These are phyloP conservation scores for Brachionus rubens DNA, from an alignment of 1,140 invertebrate species.

Conservation along the genomic window DNA sequence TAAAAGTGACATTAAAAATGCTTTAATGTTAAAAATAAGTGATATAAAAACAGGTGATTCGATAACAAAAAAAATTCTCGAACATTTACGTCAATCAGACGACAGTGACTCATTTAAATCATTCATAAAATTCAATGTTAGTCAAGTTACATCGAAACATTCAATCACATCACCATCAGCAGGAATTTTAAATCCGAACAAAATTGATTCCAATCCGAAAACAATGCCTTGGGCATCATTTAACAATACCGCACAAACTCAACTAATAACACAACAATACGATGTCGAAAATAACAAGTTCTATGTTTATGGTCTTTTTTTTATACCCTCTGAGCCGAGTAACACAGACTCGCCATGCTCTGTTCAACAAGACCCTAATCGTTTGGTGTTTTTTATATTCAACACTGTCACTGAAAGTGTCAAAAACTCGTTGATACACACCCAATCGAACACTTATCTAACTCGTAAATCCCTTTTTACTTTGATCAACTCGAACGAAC, in stretches of 20 bases:
- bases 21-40: conserved; percentile 12
- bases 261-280: conserved; percentile 3
- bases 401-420: conserved; percentile 22
- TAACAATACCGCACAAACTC: background rate
- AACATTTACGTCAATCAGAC: background rate
- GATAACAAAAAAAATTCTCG: conserved; percentile 15
- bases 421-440: conserved; percentile 1
- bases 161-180: background rate
- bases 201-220: background rate
- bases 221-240: conserved; percentile 7
- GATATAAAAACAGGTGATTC: conserved; percentile 8
- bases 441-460: conserved; percentile 16
- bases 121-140: conserved; percentile 17
- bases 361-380: conserved; percentile 6
- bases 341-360: background rate
- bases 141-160: background rate
- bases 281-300: conserved; percentile 36
- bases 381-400: conserved; percentile 19
- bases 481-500: background rate
- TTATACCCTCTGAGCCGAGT: background rate
- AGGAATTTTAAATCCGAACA: background rate
- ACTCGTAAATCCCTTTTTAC: conserved; percentile 21
- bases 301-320: conserved; percentile 32
- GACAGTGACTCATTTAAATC: background rate
- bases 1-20: conserved; percentile 13